A percentile compares a stretch with the other conserved stretches of the same genome.
Conservation (phyloP, 1,140 invertebrate genomes). For the Helicoverpa zea region DNA sequence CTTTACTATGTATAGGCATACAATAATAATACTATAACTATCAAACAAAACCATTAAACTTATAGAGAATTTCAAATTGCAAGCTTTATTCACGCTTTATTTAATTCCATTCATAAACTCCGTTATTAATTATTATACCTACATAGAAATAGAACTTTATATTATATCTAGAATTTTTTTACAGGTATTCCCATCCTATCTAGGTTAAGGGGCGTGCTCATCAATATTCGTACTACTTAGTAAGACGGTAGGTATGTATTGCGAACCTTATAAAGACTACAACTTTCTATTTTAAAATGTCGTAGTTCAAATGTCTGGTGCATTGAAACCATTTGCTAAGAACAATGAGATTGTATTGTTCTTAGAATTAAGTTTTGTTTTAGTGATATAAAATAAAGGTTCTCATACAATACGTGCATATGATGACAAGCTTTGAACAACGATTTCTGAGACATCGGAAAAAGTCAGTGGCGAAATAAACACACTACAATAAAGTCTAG, state of each 20-base stretch:
- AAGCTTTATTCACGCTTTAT: neutral
- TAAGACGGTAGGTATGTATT: conserved; percentile 12
- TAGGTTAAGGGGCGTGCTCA: conserved; percentile 29
- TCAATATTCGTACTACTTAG: conserved; percentile 47
- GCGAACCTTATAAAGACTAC: conserved; percentile 8
- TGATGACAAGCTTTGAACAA: too few relatives aligned
- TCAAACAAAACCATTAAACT: too few relatives aligned
- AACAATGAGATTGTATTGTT: conserved; percentile 15
- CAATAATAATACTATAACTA: too few relatives aligned
- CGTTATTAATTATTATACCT: neutral
- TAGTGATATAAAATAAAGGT: neutral
- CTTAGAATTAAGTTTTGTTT: neutral
- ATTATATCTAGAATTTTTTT: conserved; percentile 20
- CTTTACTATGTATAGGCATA: too few relatives aligned
- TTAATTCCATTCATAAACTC: neutral
- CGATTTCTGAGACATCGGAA: too few relatives aligned
- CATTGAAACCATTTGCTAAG: neutral
- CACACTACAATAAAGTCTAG: too few relatives aligned
- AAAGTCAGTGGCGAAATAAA: too few relatives aligned
- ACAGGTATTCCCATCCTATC: neutral
- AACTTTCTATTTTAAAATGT: conserved; percentile 25
- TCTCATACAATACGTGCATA: too few relatives aligned
- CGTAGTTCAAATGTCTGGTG: conserved; percentile 17
- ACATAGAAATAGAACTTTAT: neutral
- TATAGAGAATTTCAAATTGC: neutral